phyloP scores from a whole-genome alignment of 2,797 vertebrate species.

The Odontamblyopus rebecca region DNA sequence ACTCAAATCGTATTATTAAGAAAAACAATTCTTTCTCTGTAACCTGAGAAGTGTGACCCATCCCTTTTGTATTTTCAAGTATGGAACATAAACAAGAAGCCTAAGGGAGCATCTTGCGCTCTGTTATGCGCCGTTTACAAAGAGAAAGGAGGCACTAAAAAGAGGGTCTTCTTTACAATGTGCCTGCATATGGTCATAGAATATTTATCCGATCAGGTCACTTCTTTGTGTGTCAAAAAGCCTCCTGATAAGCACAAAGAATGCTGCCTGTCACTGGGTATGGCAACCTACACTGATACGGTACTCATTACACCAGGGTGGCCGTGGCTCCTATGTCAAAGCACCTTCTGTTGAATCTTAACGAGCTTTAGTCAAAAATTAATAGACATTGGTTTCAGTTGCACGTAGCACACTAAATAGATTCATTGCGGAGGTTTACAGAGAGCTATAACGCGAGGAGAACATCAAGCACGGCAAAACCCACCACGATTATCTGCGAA shows the following conservation, averaged over 20 bases:
- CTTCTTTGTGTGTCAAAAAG: constrained; percentile 56
- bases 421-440: constrained; percentile 40
- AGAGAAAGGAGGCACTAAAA: constrained; percentile 23
- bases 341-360: constrained; percentile 19
- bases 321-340: constrained; percentile 39
- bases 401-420: constrained; percentile 46
- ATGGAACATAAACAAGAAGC: constrained; percentile 58
- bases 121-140: constrained; percentile 43
- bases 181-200: constrained; percentile 15
- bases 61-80: constrained; percentile 63
- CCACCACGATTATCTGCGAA: constrained; percentile 4
- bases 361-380: constrained; percentile 27
- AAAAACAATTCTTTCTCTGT: constrained; percentile 24
- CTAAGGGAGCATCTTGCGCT: constrained; percentile 39
- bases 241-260: constrained; percentile 49
- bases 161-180: constrained; percentile 26
- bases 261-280: constrained; percentile 33
- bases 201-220: constrained; percentile 52
- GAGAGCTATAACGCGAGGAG: constrained; percentile 26
- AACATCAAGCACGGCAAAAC: neutral
- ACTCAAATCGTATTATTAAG: constrained; percentile 3
- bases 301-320: constrained; percentile 34
- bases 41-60: constrained; percentile 66
- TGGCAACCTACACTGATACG: constrained; percentile 24
- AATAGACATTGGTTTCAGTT: constrained; percentile 25